phyloP scores from a whole-genome alignment of 2,797 vertebrate genomes.

The Peromyscus melanophrys region DNA sequence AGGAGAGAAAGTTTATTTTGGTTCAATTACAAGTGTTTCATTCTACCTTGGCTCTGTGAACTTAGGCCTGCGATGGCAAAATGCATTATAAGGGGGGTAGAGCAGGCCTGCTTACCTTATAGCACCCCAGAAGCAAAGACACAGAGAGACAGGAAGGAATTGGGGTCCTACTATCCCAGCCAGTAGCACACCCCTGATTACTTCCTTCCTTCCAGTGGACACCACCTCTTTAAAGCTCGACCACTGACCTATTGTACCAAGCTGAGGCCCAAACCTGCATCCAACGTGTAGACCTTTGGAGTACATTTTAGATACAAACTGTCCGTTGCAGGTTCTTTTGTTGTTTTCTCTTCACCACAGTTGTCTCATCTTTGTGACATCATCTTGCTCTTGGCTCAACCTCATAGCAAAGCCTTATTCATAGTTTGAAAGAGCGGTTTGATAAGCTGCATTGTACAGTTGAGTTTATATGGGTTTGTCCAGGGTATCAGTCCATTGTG shows the following conservation, averaged over 20 bases:
- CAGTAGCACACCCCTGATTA: no score
- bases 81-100: not conserved
- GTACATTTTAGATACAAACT: not conserved
- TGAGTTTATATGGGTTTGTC: constrained; percentile 3
- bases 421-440: not conserved
- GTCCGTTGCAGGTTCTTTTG: not conserved
- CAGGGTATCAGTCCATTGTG: not conserved
- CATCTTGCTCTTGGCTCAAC: not conserved
- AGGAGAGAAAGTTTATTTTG: not conserved
- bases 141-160: not conserved
- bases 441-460: not conserved
- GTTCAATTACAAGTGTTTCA: not conserved
- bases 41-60: not conserved
- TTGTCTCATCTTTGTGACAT: not conserved
- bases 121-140: not conserved
- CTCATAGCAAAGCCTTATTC: not conserved
- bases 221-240: no score
- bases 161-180: not conserved
- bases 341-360: not conserved
- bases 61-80: not conserved
- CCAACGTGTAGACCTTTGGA: not conserved
- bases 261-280: not conserved
- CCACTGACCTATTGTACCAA: not conserved
- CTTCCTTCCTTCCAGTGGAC: not conserved
- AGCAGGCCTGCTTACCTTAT: not conserved